Base-by-base conservation (phyloP, 2,888 invertebrate genomes). In the Synanthedon vespiformis region DNA sequence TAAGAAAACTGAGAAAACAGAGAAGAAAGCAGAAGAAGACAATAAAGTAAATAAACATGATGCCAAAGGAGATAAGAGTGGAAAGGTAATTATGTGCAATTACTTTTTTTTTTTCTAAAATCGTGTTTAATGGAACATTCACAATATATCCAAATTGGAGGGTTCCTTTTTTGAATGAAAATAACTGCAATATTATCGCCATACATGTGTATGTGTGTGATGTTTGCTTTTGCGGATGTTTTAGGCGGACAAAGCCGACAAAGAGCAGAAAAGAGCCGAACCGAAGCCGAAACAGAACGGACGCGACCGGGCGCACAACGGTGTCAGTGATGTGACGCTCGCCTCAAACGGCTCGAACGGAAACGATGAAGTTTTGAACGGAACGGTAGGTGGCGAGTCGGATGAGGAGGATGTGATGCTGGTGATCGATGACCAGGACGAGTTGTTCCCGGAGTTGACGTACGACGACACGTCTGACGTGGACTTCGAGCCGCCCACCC, bases 361-460 rank as follows among this genome's bases (percentile, higher is more conserved):
- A 40, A 52, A 56, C 4, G 64, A 65, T 53, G 65, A 64, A 44
- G 60, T 57, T 18, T 52, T 62, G 41, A 70, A 70, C 59, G 72
- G 72, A 64, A 70, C 73, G 67, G 75, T 74, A 68, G 82, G 78
- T 73, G 76, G 70, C 54, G 73, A 71, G 51, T 69, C 72, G 44
- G 73, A 68, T 44, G 75, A 72, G 50, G 72, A 68, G 49, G 78
- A 66, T 51, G 66, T 64, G 48, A 58, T 61, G 52, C 61, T 61
- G 50, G 62, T 58, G 52, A 63, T 63, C 50, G 58, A 59, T 22
- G 70, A 77, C 53, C 56, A 61, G 41, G 87, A 86, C 64, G 86
- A 86, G 56, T 62, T 79, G 71, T 88, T 82, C 73, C 88, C 88
- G 50, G 88, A 88, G 65, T 73, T 88, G 55, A 69, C 82, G 41